Conservation (phyloP, 1,140 invertebrate genomes). For the Drosophila ironensis region DNA sequence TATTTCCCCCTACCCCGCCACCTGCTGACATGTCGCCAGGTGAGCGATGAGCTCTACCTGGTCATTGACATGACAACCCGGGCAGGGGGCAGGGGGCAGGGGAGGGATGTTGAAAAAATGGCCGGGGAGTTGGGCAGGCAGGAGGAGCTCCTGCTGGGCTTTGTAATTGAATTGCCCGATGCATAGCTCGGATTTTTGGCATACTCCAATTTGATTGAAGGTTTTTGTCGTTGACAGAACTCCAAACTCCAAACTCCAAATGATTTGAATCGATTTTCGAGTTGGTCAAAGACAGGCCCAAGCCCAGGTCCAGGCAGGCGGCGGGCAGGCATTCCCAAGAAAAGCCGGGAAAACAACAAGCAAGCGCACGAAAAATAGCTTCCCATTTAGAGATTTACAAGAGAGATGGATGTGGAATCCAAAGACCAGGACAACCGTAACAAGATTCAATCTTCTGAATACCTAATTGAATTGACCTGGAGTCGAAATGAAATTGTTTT, state of each 20-base stretch:
- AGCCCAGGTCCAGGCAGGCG: too few relatives aligned
- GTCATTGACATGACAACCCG: constrained; percentile 62
- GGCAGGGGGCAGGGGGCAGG: background rate
- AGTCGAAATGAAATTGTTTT: too few relatives aligned
- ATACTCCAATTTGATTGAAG: constrained; percentile 40
- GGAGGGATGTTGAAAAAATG: too few relatives aligned
- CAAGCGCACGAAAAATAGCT: too few relatives aligned
- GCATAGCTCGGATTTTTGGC: constrained; percentile 41
- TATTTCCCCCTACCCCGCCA: background rate
- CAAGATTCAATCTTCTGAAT: too few relatives aligned
- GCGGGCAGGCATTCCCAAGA: too few relatives aligned
- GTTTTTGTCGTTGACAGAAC: constrained; percentile 56
- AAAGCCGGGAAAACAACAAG: background rate
- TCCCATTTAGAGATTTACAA: too few relatives aligned
- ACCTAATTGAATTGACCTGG: too few relatives aligned
- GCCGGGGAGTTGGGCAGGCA: background rate
- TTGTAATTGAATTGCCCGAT: constrained; percentile 67
- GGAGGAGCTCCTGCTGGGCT: constrained; percentile 48
- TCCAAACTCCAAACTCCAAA: constrained; percentile 27
- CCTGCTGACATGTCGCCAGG: constrained; percentile 49
- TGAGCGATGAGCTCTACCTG: constrained; percentile 58
- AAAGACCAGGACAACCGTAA: too few relatives aligned
- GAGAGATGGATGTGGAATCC: too few relatives aligned
- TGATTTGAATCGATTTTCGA: constrained; percentile 32
- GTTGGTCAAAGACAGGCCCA: constrained; percentile 12